Evolutionary conservation across 2,888 invertebrate genomes (phyloP), one percentile per base, ranked within the genome.

Genomic region (Thyatira batis): DNA sequence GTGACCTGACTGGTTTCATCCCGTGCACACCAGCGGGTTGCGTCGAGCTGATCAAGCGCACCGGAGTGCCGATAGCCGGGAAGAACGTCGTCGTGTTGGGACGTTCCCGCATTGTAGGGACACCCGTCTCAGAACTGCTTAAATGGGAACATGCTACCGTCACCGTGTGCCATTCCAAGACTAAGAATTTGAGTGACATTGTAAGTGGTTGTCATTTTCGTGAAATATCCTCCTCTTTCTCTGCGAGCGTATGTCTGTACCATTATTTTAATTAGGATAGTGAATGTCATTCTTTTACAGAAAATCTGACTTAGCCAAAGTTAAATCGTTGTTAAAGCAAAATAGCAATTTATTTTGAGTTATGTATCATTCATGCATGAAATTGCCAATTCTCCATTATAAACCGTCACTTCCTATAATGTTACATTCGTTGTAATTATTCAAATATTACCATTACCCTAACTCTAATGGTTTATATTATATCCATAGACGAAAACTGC

Each of bases 21-120:
- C 99, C 99, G 0, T 99, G 99, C 84, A 99, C 99, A 0, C 99
- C 99, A 0, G 96, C 96, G 62, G 99, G 99, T 2, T 98, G 98
- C 77, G 93, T 99, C 59, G 98, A 99, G 80, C 93, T 99, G 6
- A 97, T 98, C 68, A 96, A 96, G 82, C 94, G 95, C 60, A 94
- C 95, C 48, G 97, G 97, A 0, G 93, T 96, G 0, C 70, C 93
- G 63, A 95, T 98, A 51, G 93, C 94, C 43, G 98, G 99, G 3
- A 95, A 96, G 55, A 93, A 94, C 60, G 98, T 97, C 1, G 99
- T 99, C 2, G 98, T 99, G 17, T 84, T 99, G 43, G 99, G 99
- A 0, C 94, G 99, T 67, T 99, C 98, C 83, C 98, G 98, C 89
- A 99, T 99, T 78, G 98, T 99, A 1, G 99, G 99, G 45, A 97